These are phyloP conservation scores for Bungarus multicinctus DNA, from an alignment of 2,113 vertebrate species.

Conservation along the genomic window DNA sequence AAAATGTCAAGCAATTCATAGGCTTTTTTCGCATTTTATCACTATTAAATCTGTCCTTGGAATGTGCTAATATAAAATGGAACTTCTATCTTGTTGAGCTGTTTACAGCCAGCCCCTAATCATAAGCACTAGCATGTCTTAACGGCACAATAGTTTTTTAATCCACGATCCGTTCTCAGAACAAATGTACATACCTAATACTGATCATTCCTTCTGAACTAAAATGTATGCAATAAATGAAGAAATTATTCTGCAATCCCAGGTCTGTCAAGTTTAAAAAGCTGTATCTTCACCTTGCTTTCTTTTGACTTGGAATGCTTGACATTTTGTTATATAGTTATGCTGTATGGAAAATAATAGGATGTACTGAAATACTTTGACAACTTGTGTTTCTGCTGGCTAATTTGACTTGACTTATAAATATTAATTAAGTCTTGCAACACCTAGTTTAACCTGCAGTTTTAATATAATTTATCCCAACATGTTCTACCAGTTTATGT, in stretches of 20 bases:
- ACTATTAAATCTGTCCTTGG: not conserved
- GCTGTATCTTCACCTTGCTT: not conserved
- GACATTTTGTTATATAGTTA: slow-evolving; percentile 21
- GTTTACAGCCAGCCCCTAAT: not conserved
- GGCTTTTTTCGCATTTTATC: not conserved
- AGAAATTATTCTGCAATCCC: not conserved
- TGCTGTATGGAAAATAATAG: slow-evolving; percentile 41
- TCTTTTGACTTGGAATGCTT: not conserved
- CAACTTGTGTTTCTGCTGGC: slow-evolving; percentile 53
- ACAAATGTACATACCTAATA: not conserved
- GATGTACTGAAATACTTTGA: slow-evolving; percentile 54
- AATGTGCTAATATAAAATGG: not conserved
- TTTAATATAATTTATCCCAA: slow-evolving; percentile 66
- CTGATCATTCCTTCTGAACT: not conserved
- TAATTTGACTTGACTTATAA: slow-evolving; percentile 57
- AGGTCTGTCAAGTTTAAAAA: not conserved
- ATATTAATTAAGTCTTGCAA: slow-evolving; percentile 66
- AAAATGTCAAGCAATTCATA: not conserved
- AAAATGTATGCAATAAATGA: not conserved
- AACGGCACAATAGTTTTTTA: not conserved
- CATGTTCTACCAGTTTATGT: slow-evolving; percentile 64
- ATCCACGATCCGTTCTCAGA: not conserved
- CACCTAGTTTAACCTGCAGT: slow-evolving; percentile 61
- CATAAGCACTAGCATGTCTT: not conserved
- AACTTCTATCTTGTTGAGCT: not conserved